Base-by-base conservation (phyloP, 2,888 invertebrate species). In the Amitus sp. region DNA sequence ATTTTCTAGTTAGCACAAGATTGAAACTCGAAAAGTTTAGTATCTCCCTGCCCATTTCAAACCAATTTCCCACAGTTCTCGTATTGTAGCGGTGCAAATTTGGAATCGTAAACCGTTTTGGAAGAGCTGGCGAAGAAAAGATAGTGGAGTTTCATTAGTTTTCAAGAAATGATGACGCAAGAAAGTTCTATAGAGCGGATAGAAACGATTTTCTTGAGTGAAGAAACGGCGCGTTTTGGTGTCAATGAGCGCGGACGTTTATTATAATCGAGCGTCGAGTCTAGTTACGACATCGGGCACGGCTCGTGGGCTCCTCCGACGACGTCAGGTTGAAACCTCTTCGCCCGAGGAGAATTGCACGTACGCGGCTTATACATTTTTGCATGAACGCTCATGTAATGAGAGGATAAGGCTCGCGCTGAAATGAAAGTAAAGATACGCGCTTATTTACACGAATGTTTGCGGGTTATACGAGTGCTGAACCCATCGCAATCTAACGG, bases 381-480 rank as follows among this genome's bases (percentile, higher is more conserved):
- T 42, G 42, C 42, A 42, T 42, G 42, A 18, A 20, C 42, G 19
- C 20, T 9, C 7, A 20, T 20, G 42, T 42, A 42, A 42, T 42
- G 46, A 46, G 43, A 27, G 46, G 46, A 46, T 46, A 43, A 51
- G 33, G 40, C 33, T 30, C 43, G 34, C 23, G 28, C 37, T 28
- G 40, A 52, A 51, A 52, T 45, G 46, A 52, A 52, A 52, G 46
- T 17, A 52, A 46, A 46, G 52, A 37, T 52, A 34, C 46, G 46
- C 52, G 46, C 46, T 43, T 52, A 45, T 46, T 46, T 39, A 23
- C 46, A 17, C 52, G 52, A 43, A 45, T 37, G 52, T 45, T 52
- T 34, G 13, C 39, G 17, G 43, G 45, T 15, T 27, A 19, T 30
- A 18, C 28, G 39, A 34, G 10, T 34, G 37, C 15, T 17, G 18